Base-by-base conservation (phyloP, 2,797 vertebrate species). In the Chanos chanos region DNA sequence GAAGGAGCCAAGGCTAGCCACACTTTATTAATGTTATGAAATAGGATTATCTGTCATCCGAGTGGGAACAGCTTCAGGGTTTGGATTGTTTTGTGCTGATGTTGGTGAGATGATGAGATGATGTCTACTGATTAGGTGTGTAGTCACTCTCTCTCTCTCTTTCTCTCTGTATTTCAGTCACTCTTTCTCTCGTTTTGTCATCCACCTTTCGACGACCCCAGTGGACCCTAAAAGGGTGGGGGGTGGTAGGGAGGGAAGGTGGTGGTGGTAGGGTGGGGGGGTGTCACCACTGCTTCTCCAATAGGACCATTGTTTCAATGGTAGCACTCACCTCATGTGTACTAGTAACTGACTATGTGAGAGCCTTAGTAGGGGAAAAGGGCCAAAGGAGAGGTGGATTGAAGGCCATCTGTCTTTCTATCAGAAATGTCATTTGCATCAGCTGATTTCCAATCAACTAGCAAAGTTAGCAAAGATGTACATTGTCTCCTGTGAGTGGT, bases 1-100 rank as follows among this genome's bases (percentile, higher is more conserved):
- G 4, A 77, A 76, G 79, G 85, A 81, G 80, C 81, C 80, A 76
- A 33, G 1, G 62, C 71, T 18, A 19, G 61, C 67, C 72, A 68
- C 73, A 64, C 15, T 1, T 58, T 56, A 74, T 68, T 50, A 50
- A 50, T 50, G 60, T 76, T 65, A 61, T 63, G 21, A 33, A 50
- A 33, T 28, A 2, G 73, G 72, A 71, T 69, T 59, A 71, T 76
- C 74, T 64, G 63, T 82, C 68, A 80, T 59, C 58, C 43, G 5
- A 15, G 3, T 43, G 48, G 34, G 58, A 37, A 47, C 8, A 48
- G 27, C 4, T 28, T 25, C 0, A 9, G 50, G 45, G 27, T 50
- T 21, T 10, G 30, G 5, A 55, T 30, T 21, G 39, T 47, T 59
- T 56, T 10, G 24, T 1, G 13, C 22, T 21, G 55, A 45, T 4